A percentile compares a stretch with the other conserved stretches of the same genome.
Conservation (phyloP, 2,888 invertebrate species). For the Tridacna gigas region DNA sequence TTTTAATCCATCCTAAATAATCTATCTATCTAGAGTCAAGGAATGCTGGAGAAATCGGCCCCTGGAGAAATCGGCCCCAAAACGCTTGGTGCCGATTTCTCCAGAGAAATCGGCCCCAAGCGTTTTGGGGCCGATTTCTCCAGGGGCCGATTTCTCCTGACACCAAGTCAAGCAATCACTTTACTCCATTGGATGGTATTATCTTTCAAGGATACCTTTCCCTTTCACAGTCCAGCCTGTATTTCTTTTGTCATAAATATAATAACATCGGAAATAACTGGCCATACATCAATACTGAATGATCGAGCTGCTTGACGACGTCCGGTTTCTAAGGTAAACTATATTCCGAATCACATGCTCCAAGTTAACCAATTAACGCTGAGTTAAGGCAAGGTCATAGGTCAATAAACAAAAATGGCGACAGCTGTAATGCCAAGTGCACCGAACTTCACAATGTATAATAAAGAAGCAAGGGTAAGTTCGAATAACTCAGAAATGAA, state of each 20-base stretch:
- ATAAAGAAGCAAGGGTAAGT: conserved; percentile 71
- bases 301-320: conserved; percentile 11
- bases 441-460: conserved; percentile 59
- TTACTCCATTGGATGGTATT: neutral
- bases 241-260: neutral
- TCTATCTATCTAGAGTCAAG: too few relatives aligned
- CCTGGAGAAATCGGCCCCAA: too few relatives aligned
- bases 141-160: too few relatives aligned
- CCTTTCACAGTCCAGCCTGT: neutral
- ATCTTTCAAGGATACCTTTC: neutral
- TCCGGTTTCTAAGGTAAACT: conserved; percentile 23
- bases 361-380: neutral
- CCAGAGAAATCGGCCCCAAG: too few relatives aligned
- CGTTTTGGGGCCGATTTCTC: too few relatives aligned
- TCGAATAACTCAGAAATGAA: neutral
- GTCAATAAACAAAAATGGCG: conserved; percentile 68
- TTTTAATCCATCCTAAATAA: too few relatives aligned
- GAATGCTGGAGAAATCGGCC: too few relatives aligned
- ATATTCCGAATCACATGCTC: neutral
- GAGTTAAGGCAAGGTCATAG: conserved; percentile 40
- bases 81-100: too few relatives aligned
- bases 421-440: conserved; percentile 61
- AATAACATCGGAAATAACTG: neutral
- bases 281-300: neutral
- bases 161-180: neutral